Evolutionary conservation across 2,113 vertebrate genomes (phyloP).

Genomic region (Pampusana beccarii): DNA sequence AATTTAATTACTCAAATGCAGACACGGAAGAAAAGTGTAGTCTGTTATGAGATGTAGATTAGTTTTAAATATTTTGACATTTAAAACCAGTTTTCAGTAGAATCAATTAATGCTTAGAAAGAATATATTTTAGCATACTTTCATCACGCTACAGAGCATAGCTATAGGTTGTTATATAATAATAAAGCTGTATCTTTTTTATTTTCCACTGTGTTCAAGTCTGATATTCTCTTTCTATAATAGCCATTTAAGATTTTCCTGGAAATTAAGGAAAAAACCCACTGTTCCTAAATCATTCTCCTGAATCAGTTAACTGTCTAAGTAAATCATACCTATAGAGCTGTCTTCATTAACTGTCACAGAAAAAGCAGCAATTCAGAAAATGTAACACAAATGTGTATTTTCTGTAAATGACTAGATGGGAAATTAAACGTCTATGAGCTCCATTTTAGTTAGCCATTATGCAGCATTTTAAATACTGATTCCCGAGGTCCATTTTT

Average conservation of each 20-base stretch:
- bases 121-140: background rate
- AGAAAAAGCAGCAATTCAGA: background rate
- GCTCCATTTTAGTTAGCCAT: background rate
- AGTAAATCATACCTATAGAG: background rate
- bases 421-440: background rate
- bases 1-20: conserved; percentile 63
- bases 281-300: background rate
- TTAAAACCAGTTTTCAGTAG: conserved; percentile 29
- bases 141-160: background rate
- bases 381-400: background rate
- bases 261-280: background rate
- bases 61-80: conserved; percentile 61
- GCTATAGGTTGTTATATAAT: background rate
- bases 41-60: conserved; percentile 14
- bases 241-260: background rate
- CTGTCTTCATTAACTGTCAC: background rate
- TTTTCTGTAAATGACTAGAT: background rate
- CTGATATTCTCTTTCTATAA: background rate
- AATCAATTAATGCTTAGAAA: background rate
- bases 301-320: background rate
- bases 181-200: background rate
- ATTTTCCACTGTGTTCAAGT: background rate
- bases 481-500: background rate
- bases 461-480: background rate
- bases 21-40: conserved; percentile 19